Percentiles rank a stretch among this genome's conserved stretches.
Evolutionary conservation across 2,113 vertebrate species (phyloP).

Genomic region (Emydura subglobosa): DNA sequence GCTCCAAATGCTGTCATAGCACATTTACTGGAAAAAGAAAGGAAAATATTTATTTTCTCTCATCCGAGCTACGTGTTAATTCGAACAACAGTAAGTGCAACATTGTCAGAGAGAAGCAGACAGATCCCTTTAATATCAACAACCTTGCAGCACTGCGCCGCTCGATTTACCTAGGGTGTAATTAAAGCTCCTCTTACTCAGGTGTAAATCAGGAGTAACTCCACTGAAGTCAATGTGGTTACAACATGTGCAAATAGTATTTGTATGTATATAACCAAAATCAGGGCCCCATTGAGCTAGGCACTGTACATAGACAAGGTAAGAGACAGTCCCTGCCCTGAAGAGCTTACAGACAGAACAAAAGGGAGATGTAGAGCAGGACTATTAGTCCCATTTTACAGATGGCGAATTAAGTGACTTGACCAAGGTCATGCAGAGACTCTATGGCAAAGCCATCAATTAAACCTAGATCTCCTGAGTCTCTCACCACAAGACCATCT

Average conservation of each 20-base stretch:
- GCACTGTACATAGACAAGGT: not conserved
- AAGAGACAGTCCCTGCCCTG: not conserved
- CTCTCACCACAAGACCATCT: not conserved
- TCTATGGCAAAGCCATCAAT: not conserved
- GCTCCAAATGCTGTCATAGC: not conserved
- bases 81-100: not conserved
- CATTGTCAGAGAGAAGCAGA: not conserved
- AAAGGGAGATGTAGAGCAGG: not conserved
- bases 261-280: not conserved
- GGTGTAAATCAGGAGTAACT: not conserved
- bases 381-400: not conserved
- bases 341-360: not conserved
- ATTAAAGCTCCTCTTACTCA: not conserved
- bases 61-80: not conserved
- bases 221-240: not conserved
- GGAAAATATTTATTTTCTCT: not conserved
- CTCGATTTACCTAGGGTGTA: not conserved
- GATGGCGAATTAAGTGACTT: not conserved
- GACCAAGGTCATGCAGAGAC: not conserved
- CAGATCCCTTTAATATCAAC: accelerated
- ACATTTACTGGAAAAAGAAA: not conserved
- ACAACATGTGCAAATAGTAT: too few relatives aligned
- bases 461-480: not conserved
- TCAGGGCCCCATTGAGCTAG: not conserved
- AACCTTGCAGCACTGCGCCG: not conserved